Evolutionary conservation across 2,797 vertebrate genomes (phyloP).

Genomic region (Caiman crocodilus): DNA sequence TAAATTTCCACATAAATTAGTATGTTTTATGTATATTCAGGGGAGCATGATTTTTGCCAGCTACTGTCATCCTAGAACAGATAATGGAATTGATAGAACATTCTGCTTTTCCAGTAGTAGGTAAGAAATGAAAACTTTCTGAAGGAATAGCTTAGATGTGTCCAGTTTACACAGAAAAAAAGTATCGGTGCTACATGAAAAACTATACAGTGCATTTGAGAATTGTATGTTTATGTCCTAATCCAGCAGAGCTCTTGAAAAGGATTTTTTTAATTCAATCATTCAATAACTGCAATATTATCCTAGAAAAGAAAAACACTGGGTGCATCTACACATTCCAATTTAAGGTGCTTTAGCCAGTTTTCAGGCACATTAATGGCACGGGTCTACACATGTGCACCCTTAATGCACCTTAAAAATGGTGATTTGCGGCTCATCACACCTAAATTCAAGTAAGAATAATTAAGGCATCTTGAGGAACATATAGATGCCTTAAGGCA

Average conservation of each 20-base stretch:
- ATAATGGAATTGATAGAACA: not conserved
- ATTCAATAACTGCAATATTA: not conserved
- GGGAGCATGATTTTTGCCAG: not conserved
- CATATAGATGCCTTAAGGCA: no score
- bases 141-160: not conserved
- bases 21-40: constrained; percentile 16
- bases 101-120: not conserved
- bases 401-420: no score
- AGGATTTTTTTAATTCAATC: not conserved
- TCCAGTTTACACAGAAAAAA: not conserved
- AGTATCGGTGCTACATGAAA: not conserved
- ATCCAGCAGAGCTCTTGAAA: not conserved
- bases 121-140: not conserved
- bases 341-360: no score
- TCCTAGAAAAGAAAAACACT: not conserved
- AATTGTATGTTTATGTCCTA: not conserved
- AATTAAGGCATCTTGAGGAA: no score
- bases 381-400: no score
- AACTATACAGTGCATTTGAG: not conserved
- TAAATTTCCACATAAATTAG: not conserved
- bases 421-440: no score
- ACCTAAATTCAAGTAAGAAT: no score
- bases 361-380: no score
- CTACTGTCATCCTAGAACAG: not conserved
- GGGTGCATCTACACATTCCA: no score